Evolutionary conservation across 2,888 invertebrate species (phyloP).

Genomic region (Phengaris alcon): DNA sequence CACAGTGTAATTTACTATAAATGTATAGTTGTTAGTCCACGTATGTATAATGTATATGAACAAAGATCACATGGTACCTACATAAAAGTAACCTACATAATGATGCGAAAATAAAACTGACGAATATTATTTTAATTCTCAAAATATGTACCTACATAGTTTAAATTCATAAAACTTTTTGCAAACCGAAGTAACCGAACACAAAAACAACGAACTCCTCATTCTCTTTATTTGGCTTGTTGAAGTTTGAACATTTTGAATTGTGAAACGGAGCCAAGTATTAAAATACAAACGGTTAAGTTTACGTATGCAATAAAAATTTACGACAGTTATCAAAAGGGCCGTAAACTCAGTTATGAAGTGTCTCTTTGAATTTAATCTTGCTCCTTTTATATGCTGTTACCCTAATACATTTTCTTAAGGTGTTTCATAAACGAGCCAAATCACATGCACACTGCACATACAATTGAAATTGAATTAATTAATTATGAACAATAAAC

Average conservation of each 20-base stretch:
- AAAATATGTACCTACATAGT: no score
- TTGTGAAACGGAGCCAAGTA: slow-evolving; percentile 1
- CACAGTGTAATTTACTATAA: no score
- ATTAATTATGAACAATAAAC: no score
- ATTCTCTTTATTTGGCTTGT: background rate
- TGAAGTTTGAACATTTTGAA: background rate
- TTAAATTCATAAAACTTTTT: background rate
- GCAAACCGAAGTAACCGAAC: background rate
- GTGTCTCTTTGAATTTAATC: slow-evolving; percentile 18
- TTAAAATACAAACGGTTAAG: slow-evolving; percentile 11
- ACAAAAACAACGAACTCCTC: slow-evolving; percentile 1
- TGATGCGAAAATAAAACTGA: no score
- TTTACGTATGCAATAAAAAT: slow-evolving; percentile 24
- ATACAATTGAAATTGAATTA: no score
- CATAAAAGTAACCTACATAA: no score
- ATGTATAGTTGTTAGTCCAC: no score
- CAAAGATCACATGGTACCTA: no score
- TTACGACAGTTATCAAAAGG: slow-evolving; percentile 24
- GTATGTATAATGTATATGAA: no score
- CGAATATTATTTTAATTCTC: no score
- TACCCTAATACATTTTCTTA: slow-evolving; percentile 36
- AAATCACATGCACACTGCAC: background rate
- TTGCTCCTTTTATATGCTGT: slow-evolving; percentile 35
- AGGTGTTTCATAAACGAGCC: background rate
- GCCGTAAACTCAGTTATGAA: slow-evolving; percentile 14